Base-by-base conservation (phyloP, 2,888 invertebrate genomes). In the Sphinx pinastri region DNA sequence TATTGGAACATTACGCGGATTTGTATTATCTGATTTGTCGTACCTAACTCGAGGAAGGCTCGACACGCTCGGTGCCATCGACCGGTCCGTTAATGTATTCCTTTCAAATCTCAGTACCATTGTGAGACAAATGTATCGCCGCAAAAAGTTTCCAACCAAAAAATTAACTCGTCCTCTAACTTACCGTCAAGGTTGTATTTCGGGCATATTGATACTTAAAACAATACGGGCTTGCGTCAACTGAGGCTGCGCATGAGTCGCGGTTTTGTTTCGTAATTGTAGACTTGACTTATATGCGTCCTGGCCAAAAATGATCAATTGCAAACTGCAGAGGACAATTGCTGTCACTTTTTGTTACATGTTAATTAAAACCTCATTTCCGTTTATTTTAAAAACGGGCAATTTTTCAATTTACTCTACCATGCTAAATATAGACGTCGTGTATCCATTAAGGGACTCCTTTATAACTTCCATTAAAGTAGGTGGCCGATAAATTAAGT, bases 71-170 rank as follows among this genome's bases (percentile, higher is more conserved):
- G 72, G 74, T 82, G 87, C 76, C 87, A 85, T 84, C 84, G 91
- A 90, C 91, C 90, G 83, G 77, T 69, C 68, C 75, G 80, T 79
- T 88, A 91, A 91, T 91, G 79, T 91, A 91, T 92, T 90, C 91
- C 87, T 89, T 91, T 87, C 87, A 91, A 89, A 86, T 47, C 81
- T 82, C 82, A 79, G 80, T 79, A 83, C 81, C 83, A 88, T 88
- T 90, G 87, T 88, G 84, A 88, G 85, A 87, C 88, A 87, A 87
- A 89, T 88, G 84, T 88, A 86, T 88, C 80, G 84, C 83, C 81
- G 83, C 87, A 92, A 92, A 91, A 92, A 91, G 82, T 81, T 74
- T 80, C 72, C 77, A 79, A 79, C 77, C 83, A 85, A 88, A 88
- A 84, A 76, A 77, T 80, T 76, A 77, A 77, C 74, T 79, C 77